Conservation (phyloP, 1,140 invertebrate genomes). For the Nephila pilipes region DNA sequence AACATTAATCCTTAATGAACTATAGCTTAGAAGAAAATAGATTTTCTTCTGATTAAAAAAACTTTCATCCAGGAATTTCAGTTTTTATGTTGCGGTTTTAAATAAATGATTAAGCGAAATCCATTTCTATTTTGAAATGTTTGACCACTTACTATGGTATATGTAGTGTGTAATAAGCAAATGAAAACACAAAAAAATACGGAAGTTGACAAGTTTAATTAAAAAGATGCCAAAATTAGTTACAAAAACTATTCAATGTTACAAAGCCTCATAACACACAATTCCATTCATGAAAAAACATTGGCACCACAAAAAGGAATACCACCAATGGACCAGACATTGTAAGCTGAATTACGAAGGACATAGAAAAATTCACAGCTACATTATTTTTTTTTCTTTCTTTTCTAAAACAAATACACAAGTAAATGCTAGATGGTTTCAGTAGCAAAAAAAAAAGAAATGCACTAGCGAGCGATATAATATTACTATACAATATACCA, state of each 20-base stretch:
- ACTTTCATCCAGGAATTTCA: no score
- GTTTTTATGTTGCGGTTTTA: no score
- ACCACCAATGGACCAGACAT: constrained; percentile 71
- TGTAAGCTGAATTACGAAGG: constrained; percentile 64
- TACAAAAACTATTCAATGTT: constrained; percentile 71
- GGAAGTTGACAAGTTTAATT: constrained; percentile 74
- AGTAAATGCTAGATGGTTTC: constrained; percentile 1
- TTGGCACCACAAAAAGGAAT: constrained; percentile 73
- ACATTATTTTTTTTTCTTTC: neutral
- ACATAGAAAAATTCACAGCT: constrained; percentile 65
- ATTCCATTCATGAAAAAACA: constrained; percentile 65
- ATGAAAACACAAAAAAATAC: constrained; percentile 33
- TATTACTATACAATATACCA: constrained; percentile 51
- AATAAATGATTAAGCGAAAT: no score
- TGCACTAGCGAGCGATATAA: constrained; percentile 55
- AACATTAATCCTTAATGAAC: no score
- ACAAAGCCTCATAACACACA: constrained; percentile 70
- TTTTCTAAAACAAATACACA: constrained; percentile 35
- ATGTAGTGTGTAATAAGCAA: neutral
- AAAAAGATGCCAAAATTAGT: constrained; percentile 76
- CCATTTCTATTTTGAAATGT: no score
- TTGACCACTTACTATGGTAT: neutral
- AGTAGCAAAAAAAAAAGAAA: constrained; percentile 63
- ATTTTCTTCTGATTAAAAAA: no score
- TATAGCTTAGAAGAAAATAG: no score